Conservation (phyloP, 2,888 invertebrate species). For the Cryptops parisi region DNA sequence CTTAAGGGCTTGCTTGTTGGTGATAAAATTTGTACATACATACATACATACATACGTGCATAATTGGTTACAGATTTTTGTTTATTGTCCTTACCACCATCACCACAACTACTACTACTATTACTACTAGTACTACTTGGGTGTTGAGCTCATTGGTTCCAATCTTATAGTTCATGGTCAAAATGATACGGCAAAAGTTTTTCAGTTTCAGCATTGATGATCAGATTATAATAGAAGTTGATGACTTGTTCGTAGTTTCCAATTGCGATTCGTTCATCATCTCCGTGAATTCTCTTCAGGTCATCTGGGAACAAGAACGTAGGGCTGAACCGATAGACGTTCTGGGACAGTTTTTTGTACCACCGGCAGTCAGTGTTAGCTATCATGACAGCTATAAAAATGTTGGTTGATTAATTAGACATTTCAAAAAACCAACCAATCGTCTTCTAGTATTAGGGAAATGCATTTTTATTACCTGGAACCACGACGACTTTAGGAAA, state of each 20-base stretch:
- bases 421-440: not conserved
- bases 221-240: constrained; percentile 36
- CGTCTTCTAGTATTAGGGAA: no score
- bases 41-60: no score
- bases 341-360: constrained; percentile 32
- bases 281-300: constrained; percentile 34
- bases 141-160: no score
- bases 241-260: constrained; percentile 34
- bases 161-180: not conserved
- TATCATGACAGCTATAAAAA: constrained; percentile 23
- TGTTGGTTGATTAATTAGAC: not conserved
- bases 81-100: no score
- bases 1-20: no score
- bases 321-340: constrained; percentile 37
- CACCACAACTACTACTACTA: no score
- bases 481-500: constrained; percentile 31
- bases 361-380: constrained; percentile 37
- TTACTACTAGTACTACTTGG: no score
- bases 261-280: constrained; percentile 36
- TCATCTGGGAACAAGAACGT: constrained; percentile 26
- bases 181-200: not conserved
- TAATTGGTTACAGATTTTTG: no score
- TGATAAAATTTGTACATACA: no score
- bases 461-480: constrained; percentile 31
- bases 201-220: constrained; percentile 31